Evolutionary conservation across 2,113 vertebrate species (phyloP), one percentile per base, ranked within the genome.

Genomic region (Muntiacus muntjak): DNA sequence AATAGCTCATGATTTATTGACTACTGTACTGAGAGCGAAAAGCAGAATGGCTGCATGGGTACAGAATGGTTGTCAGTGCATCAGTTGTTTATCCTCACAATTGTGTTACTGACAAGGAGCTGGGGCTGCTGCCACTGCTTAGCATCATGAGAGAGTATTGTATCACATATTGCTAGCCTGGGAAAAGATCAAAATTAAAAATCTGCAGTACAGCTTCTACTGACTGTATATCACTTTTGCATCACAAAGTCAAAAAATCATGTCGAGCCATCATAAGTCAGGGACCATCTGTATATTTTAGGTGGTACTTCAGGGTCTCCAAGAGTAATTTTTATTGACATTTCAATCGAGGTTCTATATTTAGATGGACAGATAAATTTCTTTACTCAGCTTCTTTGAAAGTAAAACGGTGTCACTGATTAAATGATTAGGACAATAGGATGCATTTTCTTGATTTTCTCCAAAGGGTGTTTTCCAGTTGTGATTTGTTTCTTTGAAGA

Each of bases 401-500:
- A 84, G 40, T 74, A 88, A 96, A 92, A 45, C n/a, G 94, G 54
- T 96, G 81, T 83, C 52, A 74, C 57, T 96, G 57, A 87, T 58
- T 33, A 92, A 96, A 94, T 90, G 64, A 96, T 93, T 93, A 89
- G 55, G 94, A 76, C 64, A 97, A 87, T 55, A 92, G 74, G 43
- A 89, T 85, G 23, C n/a, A 81, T 81, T 96, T 97, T 97, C 87
- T 91, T 76, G 28, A 95, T 95, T 97, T 96, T 96, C 1, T 87
- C 33, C 55, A 84, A 43, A 57, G 47, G 25, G 3, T 85, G 40
- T 89, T 97, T 97, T 89, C 81, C 52, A 87, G 78, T 97, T 91
- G 74, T 95, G 83, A 97, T 96, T 95, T 97, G 67, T 97, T 97
- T 95, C 91, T 86, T 93, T 97, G 79, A 97, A 30, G 58, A 89